Percentiles rank a stretch among this genome's conserved stretches.
Evolutionary conservation across 2,888 invertebrate species (phyloP).

Genomic region (Athalia cordata): DNA sequence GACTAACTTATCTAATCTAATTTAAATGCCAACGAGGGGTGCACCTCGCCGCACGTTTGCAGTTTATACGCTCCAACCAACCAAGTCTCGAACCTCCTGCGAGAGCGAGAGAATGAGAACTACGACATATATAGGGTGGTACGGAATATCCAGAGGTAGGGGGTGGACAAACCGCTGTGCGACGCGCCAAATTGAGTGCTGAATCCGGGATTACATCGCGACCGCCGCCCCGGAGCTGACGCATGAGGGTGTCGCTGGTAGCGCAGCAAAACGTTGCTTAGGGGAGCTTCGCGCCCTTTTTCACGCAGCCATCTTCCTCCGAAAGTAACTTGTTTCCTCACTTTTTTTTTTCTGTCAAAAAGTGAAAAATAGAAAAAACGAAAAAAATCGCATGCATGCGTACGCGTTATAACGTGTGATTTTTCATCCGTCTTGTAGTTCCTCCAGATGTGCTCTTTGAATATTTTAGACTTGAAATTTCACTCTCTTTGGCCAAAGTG

Average conservation of each 20-base stretch:
- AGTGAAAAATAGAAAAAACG: too few relatives aligned
- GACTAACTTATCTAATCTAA: slow-evolving; percentile 73
- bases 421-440: too few relatives aligned
- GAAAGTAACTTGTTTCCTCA: not conserved
- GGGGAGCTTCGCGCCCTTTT: slow-evolving; percentile 45
- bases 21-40: slow-evolving; percentile 66
- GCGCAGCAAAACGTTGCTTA: slow-evolving; percentile 30
- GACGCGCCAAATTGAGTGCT: slow-evolving; percentile 68
- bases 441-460: too few relatives aligned
- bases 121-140: not conserved
- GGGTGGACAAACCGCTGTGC: slow-evolving; percentile 68
- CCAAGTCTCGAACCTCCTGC: slow-evolving; percentile 36
- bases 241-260: slow-evolving; percentile 31
- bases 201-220: slow-evolving; percentile 71
- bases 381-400: too few relatives aligned
- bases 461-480: too few relatives aligned
- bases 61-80: slow-evolving; percentile 39
- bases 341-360: not conserved
- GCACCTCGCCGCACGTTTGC: slow-evolving; percentile 37
- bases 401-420: too few relatives aligned
- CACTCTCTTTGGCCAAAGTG: too few relatives aligned
- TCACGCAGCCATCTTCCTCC: slow-evolving; percentile 45
- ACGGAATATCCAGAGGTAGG: slow-evolving; percentile 18
- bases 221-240: slow-evolving; percentile 46
- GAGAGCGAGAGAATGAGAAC: slow-evolving; percentile 46